Percentiles rank a stretch among this genome's conserved stretches.
Evolutionary conservation across 2,888 invertebrate genomes (phyloP).

Genomic region (Autographa pulchrina): DNA sequence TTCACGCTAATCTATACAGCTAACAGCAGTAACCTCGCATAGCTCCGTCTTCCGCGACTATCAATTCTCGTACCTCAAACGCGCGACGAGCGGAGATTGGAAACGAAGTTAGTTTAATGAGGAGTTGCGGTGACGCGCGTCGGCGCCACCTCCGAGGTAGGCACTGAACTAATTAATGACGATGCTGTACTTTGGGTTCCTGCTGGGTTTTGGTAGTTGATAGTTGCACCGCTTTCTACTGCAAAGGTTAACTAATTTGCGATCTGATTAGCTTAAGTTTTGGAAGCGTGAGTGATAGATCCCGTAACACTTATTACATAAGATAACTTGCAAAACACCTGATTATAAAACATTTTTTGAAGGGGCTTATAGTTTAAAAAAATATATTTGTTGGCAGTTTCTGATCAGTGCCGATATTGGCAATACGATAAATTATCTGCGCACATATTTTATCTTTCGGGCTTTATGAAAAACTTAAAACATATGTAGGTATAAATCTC

Average conservation of each 20-base stretch:
- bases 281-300: background rate
- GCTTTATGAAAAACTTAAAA: no score
- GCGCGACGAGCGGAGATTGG: conserved; percentile 55
- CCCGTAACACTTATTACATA: no score
- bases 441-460: no score
- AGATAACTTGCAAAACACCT: background rate
- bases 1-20: background rate
- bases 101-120: conserved; percentile 61
- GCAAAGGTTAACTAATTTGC: no score
- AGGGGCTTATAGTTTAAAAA: no score
- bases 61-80: conserved; percentile 53
- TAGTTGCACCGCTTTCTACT: conserved; percentile 6
- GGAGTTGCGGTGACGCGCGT: conserved; percentile 38
- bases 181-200: conserved; percentile 15
- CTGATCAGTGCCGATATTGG: no score
- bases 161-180: conserved; percentile 44
- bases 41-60: conserved; percentile 31
- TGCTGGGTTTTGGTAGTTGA: conserved; percentile 19
- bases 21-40: background rate
- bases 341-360: no score
- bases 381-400: no score
- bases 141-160: conserved; percentile 41
- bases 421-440: no score
- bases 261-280: background rate
- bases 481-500: no score